These are phyloP conservation scores for Silurus asotus DNA, from an alignment of 2,113 vertebrate genomes.

Conservation along the genomic window DNA sequence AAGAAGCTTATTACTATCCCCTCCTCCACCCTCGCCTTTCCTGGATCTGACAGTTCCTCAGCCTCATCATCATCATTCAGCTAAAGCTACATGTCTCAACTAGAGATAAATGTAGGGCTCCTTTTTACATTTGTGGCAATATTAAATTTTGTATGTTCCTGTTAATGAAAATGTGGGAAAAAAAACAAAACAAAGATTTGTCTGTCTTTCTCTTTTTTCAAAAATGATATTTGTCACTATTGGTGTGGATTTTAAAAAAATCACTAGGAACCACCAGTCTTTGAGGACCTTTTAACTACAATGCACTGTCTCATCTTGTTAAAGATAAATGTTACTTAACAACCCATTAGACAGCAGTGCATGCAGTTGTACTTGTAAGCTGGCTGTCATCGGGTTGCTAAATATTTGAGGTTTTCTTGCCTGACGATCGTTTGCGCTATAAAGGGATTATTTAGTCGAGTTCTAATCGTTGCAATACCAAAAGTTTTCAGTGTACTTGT, in stretches of 20 bases:
- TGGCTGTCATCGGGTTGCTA: background rate
- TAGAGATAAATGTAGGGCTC: background rate
- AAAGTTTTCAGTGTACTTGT: background rate
- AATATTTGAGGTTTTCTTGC: background rate
- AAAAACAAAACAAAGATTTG: background rate
- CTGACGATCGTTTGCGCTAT: background rate
- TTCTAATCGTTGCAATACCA: background rate
- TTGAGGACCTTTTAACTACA: slow-evolving; percentile 21
- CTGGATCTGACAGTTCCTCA: background rate
- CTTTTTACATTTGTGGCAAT: background rate
- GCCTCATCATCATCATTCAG: background rate
- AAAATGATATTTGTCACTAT: background rate
- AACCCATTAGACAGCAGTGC: slow-evolving; percentile 3
- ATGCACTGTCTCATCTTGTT: slow-evolving; percentile 4
- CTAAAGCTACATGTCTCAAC: background rate
- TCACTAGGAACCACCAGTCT: slow-evolving; percentile 19
- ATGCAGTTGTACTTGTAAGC: slow-evolving; percentile 19
- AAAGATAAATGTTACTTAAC: slow-evolving; percentile 6
- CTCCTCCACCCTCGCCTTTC: background rate
- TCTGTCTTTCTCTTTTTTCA: background rate
- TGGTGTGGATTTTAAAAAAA: slow-evolving; percentile 10
- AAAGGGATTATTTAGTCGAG: too few relatives aligned
- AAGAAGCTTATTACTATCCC: background rate
- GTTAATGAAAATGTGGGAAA: background rate
- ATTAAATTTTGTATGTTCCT: background rate